These are phyloP conservation scores for Drosophila birchii DNA, from an alignment of 2,888 invertebrate genomes.

Conservation along the genomic window DNA sequence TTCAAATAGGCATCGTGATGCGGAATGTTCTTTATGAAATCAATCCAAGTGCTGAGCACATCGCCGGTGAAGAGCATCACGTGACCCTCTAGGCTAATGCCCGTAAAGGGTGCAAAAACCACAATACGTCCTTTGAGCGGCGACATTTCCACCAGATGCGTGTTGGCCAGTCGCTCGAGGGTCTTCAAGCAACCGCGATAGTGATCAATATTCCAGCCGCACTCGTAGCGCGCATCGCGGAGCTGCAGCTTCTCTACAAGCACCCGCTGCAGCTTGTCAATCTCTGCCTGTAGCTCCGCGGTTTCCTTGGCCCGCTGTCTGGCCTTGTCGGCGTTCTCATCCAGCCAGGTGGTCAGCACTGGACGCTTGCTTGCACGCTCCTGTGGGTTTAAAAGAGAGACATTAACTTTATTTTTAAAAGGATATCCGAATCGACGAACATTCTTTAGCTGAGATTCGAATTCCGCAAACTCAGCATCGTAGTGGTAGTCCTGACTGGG, in stretches of 20 bases:
- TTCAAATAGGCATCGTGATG: slow-evolving; percentile 90
- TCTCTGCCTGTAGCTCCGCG: slow-evolving; percentile 90
- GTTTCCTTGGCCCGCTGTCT: slow-evolving; percentile 88
- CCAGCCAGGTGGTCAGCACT: slow-evolving; percentile 87
- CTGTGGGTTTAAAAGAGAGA: slow-evolving; percentile 21
- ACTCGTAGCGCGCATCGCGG: slow-evolving; percentile 90
- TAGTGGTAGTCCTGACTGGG: slow-evolving; percentile 74
- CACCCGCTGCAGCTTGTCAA: slow-evolving; percentile 85
- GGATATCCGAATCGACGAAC: slow-evolving; percentile 38
- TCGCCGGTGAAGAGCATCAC: slow-evolving; percentile 96
- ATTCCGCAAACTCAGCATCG: slow-evolving; percentile 72
- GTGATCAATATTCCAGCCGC: slow-evolving; percentile 95
- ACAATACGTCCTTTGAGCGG: slow-evolving; percentile 90
- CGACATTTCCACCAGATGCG: slow-evolving; percentile 90
- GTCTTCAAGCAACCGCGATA: slow-evolving; percentile 95
- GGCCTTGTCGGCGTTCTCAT: slow-evolving; percentile 89
- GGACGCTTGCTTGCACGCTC: slow-evolving; percentile 66
- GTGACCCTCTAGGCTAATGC: slow-evolving; percentile 95
- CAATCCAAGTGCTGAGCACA: slow-evolving; percentile 96
- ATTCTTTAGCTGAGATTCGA: slow-evolving; percentile 65
- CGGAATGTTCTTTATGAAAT: slow-evolving; percentile 92
- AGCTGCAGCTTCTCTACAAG: slow-evolving; percentile 85
- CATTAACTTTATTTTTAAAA: not conserved
- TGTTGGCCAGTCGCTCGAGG: slow-evolving; percentile 90
- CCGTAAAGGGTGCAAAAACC: slow-evolving; percentile 95